Evolutionary conservation across 1,140 invertebrate species (phyloP).

Genomic region (Scaptomyza graminum): DNA sequence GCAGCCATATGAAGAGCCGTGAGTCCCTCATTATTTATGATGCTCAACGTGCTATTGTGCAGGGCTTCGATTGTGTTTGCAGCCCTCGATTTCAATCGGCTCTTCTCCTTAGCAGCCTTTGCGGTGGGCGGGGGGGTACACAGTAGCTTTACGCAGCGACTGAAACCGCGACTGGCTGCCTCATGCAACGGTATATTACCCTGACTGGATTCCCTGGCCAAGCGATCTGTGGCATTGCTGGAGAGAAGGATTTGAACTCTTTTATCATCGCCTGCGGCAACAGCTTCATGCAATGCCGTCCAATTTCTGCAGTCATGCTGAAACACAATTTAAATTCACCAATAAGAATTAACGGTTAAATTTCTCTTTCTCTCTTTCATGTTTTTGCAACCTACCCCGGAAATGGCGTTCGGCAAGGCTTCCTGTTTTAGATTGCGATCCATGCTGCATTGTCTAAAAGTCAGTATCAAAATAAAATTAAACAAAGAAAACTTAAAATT

Average conservation of each 20-base stretch:
- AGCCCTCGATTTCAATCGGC: conserved; percentile 47
- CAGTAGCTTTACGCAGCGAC: conserved; percentile 91
- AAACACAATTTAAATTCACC: neutral
- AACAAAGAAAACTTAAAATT: neutral
- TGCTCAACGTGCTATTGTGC: conserved; percentile 88
- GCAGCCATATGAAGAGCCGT: conserved; percentile 96
- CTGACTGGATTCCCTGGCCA: conserved; percentile 85
- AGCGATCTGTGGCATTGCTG: conserved; percentile 54
- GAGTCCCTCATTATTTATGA: conserved; percentile 94
- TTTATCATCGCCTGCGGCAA: conserved; percentile 70
- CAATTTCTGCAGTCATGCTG: conserved; percentile 66
- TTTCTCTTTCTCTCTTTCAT: neutral
- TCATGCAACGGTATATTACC: conserved; percentile 97
- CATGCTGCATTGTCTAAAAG: conserved; percentile 73
- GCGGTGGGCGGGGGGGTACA: conserved; percentile 82
- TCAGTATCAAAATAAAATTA: neutral
- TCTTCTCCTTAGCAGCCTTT: conserved; percentile 54
- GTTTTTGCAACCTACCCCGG: conserved; percentile 55
- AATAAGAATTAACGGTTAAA: neutral
- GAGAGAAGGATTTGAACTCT: conserved; percentile 64
- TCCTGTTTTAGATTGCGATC: conserved; percentile 70
- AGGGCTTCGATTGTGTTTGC: conserved; percentile 84
- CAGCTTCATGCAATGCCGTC: conserved; percentile 74
- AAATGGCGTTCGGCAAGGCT: conserved; percentile 73
- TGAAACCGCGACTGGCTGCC: conserved; percentile 97